These are phyloP conservation scores for Odontomachus brunneus DNA, from an alignment of 1,140 invertebrate genomes.

Conservation along the genomic window DNA sequence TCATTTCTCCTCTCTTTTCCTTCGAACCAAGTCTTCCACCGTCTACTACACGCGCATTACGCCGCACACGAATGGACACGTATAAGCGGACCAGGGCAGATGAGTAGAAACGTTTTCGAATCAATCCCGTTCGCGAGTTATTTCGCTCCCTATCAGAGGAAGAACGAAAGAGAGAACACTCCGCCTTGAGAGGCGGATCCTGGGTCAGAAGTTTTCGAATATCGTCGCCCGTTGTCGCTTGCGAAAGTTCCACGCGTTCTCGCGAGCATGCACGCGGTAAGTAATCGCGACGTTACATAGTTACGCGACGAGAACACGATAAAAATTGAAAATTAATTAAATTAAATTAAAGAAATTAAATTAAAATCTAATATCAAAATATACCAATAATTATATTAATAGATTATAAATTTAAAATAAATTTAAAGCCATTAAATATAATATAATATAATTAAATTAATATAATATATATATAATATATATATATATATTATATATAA, in stretches of 20 bases:
- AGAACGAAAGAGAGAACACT: slow-evolving; percentile 10
- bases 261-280: neutral
- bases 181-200: slow-evolving; percentile 7
- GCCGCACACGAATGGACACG: slow-evolving; percentile 19
- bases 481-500: no score
- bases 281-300: neutral
- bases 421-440: no score
- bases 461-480: no score
- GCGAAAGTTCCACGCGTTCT: slow-evolving; percentile 2
- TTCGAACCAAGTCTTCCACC: slow-evolving; percentile 32
- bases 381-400: no score
- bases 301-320: neutral
- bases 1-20: slow-evolving; percentile 16
- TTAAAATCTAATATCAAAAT: no score
- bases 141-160: slow-evolving; percentile 52
- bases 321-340: no score
- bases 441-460: no score
- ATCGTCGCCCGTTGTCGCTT: neutral
- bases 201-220: slow-evolving; percentile 29
- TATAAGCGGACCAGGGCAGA: slow-evolving; percentile 40
- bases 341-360: no score
- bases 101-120: slow-evolving; percentile 63
- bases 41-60: slow-evolving; percentile 34
- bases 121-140: slow-evolving; percentile 67
- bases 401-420: no score